Evolutionary conservation across 2,888 invertebrate species (phyloP).

Genomic region (Acleris literana): DNA sequence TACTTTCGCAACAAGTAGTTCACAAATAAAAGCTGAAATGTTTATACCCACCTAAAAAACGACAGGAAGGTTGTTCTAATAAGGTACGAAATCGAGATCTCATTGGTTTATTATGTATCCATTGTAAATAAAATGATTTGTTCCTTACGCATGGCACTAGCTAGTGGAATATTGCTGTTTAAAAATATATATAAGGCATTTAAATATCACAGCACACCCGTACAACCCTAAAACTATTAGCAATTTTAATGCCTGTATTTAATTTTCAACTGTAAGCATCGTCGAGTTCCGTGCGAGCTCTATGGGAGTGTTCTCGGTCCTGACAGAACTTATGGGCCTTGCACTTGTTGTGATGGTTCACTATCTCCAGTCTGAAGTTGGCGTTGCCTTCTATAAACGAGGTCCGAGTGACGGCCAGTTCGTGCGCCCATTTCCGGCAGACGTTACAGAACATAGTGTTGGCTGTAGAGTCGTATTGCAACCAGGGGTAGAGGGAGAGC

Average conservation of each 20-base stretch:
- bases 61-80: neutral
- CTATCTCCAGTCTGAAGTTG: slow-evolving; percentile 90
- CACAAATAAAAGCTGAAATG: neutral
- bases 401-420: slow-evolving; percentile 88
- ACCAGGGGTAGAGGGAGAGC: slow-evolving; percentile 88
- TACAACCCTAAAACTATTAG: neutral
- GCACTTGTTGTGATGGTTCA: slow-evolving; percentile 91
- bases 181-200: neutral
- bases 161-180: slow-evolving; percentile 1
- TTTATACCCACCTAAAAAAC: slow-evolving; percentile 26
- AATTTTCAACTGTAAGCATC: slow-evolving; percentile 16
- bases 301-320: slow-evolving; percentile 67
- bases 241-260: neutral
- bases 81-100: slow-evolving; percentile 15
- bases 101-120: slow-evolving; percentile 15
- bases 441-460: slow-evolving; percentile 90
- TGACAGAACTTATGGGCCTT: slow-evolving; percentile 89
- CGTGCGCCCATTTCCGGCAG: slow-evolving; percentile 89
- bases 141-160: slow-evolving; percentile 20
- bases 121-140: slow-evolving; percentile 20
- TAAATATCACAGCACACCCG: slow-evolving; percentile 11
- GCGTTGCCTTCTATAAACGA: slow-evolving; percentile 91
- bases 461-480: slow-evolving; percentile 86
- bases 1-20: too few relatives aligned
- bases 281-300: slow-evolving; percentile 17